Conservation (phyloP, 1,140 invertebrate genomes). For the Temnothorax nylanderi region DNA sequence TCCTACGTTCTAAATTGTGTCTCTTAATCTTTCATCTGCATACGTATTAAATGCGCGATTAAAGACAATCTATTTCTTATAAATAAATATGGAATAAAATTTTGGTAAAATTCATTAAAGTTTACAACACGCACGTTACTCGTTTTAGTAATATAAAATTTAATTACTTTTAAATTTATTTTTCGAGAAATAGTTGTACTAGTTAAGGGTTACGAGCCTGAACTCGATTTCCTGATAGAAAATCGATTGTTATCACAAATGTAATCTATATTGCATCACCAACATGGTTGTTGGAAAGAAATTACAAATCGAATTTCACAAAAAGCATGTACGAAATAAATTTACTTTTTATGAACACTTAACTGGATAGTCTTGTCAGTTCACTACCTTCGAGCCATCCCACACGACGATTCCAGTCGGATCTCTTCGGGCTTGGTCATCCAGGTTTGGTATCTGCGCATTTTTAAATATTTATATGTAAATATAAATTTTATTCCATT, state of each 20-base stretch:
- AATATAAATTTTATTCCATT: neutral
- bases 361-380: neutral
- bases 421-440: neutral
- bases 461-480: neutral
- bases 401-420: too few species aligned
- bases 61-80: slow-evolving; percentile 1
- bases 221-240: neutral
- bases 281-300: neutral
- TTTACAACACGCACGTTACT: neutral
- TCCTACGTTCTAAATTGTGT: neutral
- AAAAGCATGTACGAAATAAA: slow-evolving; percentile 50
- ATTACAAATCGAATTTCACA: slow-evolving; percentile 26
- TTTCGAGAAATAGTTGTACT: neutral
- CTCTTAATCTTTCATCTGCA: neutral
- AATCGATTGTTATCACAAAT: slow-evolving; percentile 1
- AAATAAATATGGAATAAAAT: neutral
- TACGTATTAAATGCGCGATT: neutral
- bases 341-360: slow-evolving; percentile 50
- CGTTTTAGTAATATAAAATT: slow-evolving; percentile 13
- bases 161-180: neutral
- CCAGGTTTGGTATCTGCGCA: neutral
- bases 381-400: neutral
- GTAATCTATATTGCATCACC: neutral
- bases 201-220: slow-evolving; percentile 1
- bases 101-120: neutral